A percentile compares a stretch with the other conserved stretches of the same genome.
phyloP scores from a whole-genome alignment of 2,888 invertebrate genomes.

The Spodoptera exigua region DNA sequence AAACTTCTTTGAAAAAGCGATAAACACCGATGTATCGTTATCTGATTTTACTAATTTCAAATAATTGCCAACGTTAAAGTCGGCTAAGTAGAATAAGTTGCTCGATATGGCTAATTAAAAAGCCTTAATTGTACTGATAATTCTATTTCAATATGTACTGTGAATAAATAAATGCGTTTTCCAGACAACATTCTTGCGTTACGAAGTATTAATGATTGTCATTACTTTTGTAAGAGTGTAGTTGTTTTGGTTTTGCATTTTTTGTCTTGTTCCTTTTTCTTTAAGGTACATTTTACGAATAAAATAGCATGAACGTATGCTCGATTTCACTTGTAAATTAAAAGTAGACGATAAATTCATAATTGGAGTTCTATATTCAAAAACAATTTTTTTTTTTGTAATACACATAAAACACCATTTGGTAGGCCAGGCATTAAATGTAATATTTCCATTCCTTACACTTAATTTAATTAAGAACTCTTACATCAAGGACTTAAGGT shows the following conservation, averaged over 20 bases:
- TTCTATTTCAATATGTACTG: constrained; percentile 15
- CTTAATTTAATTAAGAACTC: constrained; percentile 40
- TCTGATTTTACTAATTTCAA: constrained; percentile 62
- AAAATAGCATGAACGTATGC: too few relatives aligned
- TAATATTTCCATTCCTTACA: too few relatives aligned
- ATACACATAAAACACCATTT: too few relatives aligned
- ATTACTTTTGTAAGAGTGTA: constrained; percentile 5
- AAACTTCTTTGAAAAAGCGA: constrained; percentile 56
- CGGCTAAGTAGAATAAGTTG: constrained; percentile 36
- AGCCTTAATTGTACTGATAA: constrained; percentile 25
- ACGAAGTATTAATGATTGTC: constrained; percentile 25
- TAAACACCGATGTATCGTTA: constrained; percentile 57
- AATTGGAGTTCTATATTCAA: too few relatives aligned
- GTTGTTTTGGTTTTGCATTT: too few relatives aligned
- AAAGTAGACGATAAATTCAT: too few relatives aligned
- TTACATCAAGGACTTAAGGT: constrained; percentile 3
- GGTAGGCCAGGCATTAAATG: too few relatives aligned
- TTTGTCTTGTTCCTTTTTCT: too few relatives aligned
- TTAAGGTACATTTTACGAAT: too few relatives aligned
- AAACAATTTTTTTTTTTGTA: too few relatives aligned
- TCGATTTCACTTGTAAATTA: too few relatives aligned
- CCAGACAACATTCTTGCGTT: constrained; percentile 7
- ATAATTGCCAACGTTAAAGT: constrained; percentile 51
- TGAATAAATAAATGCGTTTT: constrained; percentile 7
- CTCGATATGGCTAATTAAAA: constrained; percentile 43